Conservation (phyloP, 2,113 vertebrate genomes). For the Brachyhypopomus occidentalis region DNA sequence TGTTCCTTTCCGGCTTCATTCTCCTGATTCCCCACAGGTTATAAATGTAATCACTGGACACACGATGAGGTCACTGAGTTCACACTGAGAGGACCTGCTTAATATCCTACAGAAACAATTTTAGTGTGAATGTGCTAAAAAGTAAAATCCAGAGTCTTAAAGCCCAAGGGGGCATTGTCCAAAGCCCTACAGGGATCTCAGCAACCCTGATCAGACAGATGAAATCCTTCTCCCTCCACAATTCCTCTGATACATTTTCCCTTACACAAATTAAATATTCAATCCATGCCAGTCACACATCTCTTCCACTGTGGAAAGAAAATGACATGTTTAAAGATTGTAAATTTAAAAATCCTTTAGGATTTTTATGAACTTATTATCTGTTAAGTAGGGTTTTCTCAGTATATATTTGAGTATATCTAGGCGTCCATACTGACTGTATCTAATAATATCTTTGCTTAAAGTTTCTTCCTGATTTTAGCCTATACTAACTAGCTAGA, state of each 20-base stretch:
- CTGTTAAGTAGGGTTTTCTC: too few relatives aligned
- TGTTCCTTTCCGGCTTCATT: too few relatives aligned
- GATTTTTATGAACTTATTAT: conserved; percentile 34
- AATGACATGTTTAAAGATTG: conserved; percentile 49
- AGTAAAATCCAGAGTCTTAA: neutral
- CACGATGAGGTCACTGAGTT: too few relatives aligned
- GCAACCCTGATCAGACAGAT: conserved; percentile 22
- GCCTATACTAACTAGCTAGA: too few relatives aligned
- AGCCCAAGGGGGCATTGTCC: conserved; percentile 4
- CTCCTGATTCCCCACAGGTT: too few relatives aligned
- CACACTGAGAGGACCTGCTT: too few relatives aligned
- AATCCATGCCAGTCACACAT: conserved; percentile 34
- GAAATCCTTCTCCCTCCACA: conserved; percentile 32
- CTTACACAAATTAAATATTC: conserved; percentile 47
- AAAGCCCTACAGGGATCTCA: neutral
- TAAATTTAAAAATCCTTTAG: conserved; percentile 42
- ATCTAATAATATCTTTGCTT: too few relatives aligned
- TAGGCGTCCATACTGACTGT: too few relatives aligned
- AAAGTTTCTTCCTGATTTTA: too few relatives aligned
- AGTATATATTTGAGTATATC: too few relatives aligned
- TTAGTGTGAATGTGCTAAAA: neutral
- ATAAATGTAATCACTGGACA: too few relatives aligned
- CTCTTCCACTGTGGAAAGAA: conserved; percentile 17
- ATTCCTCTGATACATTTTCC: conserved; percentile 30
- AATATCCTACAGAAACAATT: too few relatives aligned